Conservation (phyloP, 2,113 vertebrate genomes). For the Scopus umbretta region DNA sequence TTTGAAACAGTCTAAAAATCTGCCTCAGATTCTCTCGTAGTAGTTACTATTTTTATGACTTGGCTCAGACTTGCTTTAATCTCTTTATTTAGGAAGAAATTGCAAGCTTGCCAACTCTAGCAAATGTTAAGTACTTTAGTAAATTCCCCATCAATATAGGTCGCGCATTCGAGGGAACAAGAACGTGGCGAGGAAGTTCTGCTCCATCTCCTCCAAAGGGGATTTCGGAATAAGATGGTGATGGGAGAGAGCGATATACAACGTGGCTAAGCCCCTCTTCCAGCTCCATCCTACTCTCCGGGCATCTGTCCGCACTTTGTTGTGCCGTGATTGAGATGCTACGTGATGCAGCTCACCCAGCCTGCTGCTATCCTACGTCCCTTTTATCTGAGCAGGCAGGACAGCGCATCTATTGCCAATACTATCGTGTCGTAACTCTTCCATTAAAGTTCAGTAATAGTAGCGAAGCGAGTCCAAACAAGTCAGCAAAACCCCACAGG, state of each 20-base stretch:
- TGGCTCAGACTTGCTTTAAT: slow-evolving; percentile 51
- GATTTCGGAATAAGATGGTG: neutral
- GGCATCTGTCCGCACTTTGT: neutral
- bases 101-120: slow-evolving; percentile 47
- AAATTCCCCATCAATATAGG: slow-evolving; percentile 47
- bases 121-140: slow-evolving; percentile 56
- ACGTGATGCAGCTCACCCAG: neutral
- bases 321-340: neutral
- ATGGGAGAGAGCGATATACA: neutral
- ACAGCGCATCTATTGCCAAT: neutral
- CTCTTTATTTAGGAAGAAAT: slow-evolving; percentile 53
- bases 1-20: slow-evolving; percentile 30
- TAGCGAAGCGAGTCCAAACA: neutral
- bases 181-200: neutral
- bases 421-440: neutral
- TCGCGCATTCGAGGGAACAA: slow-evolving; percentile 30
- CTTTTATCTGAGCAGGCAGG: neutral
- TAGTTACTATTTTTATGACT: slow-evolving; percentile 61
- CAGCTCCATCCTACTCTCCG: neutral
- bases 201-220: neutral
- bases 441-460: slow-evolving; percentile 10
- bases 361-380: neutral
- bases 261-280: neutral
- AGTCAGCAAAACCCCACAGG: neutral
- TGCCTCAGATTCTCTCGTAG: slow-evolving; percentile 37